Percentiles rank a stretch among this genome's conserved stretches.
Evolutionary conservation across 2,888 invertebrate genomes (phyloP).

Genomic region (Cephus nigrinus): DNA sequence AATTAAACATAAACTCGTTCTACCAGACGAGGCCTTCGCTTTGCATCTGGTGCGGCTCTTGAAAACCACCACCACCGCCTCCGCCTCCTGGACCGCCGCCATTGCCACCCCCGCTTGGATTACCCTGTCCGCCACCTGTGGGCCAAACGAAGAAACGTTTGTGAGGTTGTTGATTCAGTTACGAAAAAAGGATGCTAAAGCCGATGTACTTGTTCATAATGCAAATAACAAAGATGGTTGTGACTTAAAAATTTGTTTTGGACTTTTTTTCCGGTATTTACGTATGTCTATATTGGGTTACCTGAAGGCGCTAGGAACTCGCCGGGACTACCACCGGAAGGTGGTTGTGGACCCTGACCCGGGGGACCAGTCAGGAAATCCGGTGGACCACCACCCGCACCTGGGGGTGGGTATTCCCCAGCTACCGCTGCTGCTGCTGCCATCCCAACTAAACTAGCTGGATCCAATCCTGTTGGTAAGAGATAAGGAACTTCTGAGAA

Average conservation of each 20-base stretch:
- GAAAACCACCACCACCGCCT: conserved; percentile 78
- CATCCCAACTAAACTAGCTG: conserved; percentile 64
- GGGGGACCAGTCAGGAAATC: conserved; percentile 64
- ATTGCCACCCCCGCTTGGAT: conserved; percentile 70
- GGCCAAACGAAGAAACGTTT: conserved; percentile 10
- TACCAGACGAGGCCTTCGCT: conserved; percentile 83
- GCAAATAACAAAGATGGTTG: background rate
- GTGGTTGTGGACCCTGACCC: conserved; percentile 62
- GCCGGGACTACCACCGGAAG: conserved; percentile 62
- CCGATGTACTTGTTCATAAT: background rate
- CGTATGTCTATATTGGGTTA: conserved; percentile 17
- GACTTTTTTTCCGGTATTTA: background rate
- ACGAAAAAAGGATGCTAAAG: background rate
- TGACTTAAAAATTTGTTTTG: background rate
- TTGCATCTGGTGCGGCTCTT: conserved; percentile 78
- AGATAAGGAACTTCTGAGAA: conserved; percentile 52
- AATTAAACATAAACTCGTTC: conserved; percentile 64
- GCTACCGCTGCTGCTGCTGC: conserved; percentile 63
- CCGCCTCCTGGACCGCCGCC: conserved; percentile 79
- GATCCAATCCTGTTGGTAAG: conserved; percentile 63
- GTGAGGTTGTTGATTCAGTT: background rate
- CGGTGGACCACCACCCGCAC: conserved; percentile 62
- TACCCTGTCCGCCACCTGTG: conserved; percentile 79
- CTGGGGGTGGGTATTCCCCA: conserved; percentile 64
- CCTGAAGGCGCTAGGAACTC: conserved; percentile 65